Conservation (phyloP, 2,888 invertebrate species). For the Hofmannophila pseudospretella region DNA sequence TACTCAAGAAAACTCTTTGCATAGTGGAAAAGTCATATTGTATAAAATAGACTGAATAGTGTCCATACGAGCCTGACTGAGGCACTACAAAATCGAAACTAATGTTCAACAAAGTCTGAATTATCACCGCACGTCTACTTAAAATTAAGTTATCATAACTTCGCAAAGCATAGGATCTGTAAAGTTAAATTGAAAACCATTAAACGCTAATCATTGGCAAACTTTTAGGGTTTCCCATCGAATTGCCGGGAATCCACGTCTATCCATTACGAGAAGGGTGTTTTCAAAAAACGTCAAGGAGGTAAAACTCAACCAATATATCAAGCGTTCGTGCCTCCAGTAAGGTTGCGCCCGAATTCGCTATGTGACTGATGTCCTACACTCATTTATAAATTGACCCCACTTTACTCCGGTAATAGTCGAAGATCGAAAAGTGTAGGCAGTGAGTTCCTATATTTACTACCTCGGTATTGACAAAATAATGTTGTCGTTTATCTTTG, state of each 20-base stretch:
- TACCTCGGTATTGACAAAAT: no score
- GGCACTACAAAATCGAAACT: no score
- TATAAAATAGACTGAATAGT: no score
- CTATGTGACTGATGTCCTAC: conserved; percentile 52
- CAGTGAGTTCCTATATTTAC: no score
- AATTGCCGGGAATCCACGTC: conserved; percentile 49
- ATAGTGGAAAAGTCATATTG: no score
- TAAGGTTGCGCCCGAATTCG: conserved; percentile 32
- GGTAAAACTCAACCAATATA: conserved; percentile 54
- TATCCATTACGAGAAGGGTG: conserved; percentile 26
- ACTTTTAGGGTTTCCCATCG: conserved; percentile 38
- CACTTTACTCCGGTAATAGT: conserved; percentile 41
- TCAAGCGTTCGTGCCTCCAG: conserved; percentile 44
- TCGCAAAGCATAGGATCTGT: conserved; percentile 43
- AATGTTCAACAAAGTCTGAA: no score
- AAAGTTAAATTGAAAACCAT: conserved; percentile 66
- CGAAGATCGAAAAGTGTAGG: conserved; percentile 30
- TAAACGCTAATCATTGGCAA: conserved; percentile 51
- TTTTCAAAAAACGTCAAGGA: conserved; percentile 39
- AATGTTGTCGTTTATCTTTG: no score
- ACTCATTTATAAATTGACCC: conserved; percentile 69
- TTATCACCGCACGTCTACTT: neutral
- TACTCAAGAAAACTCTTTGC: no score
- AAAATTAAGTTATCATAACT: conserved; percentile 30
- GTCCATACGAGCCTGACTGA: no score